phyloP scores from a whole-genome alignment of 2,888 invertebrate genomes.

The Acronicta alni region DNA sequence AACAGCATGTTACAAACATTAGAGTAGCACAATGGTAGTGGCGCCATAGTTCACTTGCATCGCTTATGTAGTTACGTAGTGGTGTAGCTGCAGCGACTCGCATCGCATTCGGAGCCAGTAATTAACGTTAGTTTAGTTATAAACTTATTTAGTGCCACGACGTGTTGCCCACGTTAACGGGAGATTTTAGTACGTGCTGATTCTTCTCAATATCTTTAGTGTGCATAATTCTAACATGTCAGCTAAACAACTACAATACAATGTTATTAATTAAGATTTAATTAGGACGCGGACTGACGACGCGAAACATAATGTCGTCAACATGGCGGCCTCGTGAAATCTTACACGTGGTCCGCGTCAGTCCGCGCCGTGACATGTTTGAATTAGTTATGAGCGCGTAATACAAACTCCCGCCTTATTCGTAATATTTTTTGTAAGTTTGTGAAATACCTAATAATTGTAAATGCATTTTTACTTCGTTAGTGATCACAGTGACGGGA shows the following conservation, averaged over 20 bases:
- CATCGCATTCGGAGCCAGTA: conserved; percentile 48
- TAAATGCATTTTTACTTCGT: conserved; percentile 7
- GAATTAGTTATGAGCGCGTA: conserved; percentile 16
- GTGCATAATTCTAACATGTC: too few relatives aligned
- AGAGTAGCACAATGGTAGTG: too few relatives aligned
- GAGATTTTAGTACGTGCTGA: conserved; percentile 21
- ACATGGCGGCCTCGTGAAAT: too few relatives aligned
- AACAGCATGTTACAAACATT: too few relatives aligned
- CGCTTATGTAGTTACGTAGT: background rate
- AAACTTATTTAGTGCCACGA: conserved; percentile 31
- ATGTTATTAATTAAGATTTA: too few relatives aligned
- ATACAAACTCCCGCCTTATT: conserved; percentile 20
- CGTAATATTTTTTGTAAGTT: conserved; percentile 23
- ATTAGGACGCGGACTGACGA: too few relatives aligned
- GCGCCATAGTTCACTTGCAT: background rate
- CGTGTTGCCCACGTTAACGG: conserved; percentile 4
- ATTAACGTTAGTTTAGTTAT: conserved; percentile 55
- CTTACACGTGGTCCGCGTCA: too few relatives aligned
- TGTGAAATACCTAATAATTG: conserved; percentile 8
- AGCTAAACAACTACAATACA: too few relatives aligned
- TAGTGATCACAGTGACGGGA: conserved; percentile 27
- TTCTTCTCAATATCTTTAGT: too few relatives aligned
- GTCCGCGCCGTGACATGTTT: background rate
- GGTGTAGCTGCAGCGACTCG: conserved; percentile 16
- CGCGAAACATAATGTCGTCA: too few relatives aligned